Percentiles rank a stretch among this genome's conserved stretches.
Conservation (phyloP, 2,113 vertebrate species). For the Marmota flaviventris region DNA sequence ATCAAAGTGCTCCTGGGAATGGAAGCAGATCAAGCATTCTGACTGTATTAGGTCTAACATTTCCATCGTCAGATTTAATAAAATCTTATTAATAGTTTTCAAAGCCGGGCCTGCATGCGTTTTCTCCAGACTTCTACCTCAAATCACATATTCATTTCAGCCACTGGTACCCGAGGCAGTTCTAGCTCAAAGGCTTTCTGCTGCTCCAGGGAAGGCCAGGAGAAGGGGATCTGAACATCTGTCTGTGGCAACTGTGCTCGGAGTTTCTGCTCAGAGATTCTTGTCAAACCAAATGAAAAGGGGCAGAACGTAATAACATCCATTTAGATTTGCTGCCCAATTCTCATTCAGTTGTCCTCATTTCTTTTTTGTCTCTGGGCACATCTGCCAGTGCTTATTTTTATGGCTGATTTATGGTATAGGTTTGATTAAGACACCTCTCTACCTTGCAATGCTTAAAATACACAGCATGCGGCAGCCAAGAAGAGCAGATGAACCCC, state of each 20-base stretch:
- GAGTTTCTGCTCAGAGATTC: not conserved
- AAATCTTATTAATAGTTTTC: conserved; percentile 59
- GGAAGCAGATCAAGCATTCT: not conserved
- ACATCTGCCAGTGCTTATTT: conserved; percentile 70
- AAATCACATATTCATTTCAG: conserved; percentile 43
- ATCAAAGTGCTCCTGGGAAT: conserved; percentile 8
- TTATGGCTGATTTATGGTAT: conserved; percentile 67
- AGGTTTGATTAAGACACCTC: conserved; percentile 65
- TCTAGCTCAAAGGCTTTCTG: not conserved
- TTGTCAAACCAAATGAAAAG: conserved; percentile 60
- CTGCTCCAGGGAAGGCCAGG: not conserved
- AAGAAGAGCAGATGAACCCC: not conserved
- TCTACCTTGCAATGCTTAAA: conserved; percentile 38
- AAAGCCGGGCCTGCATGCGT: not conserved
- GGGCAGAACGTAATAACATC: conserved; percentile 25
- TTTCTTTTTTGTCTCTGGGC: conserved; percentile 37
- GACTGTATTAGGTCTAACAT: not conserved
- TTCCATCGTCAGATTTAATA: conserved; percentile 41
- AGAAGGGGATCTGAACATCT: conserved; percentile 3
- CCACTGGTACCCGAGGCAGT: not conserved
- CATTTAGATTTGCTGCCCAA: conserved; percentile 10
- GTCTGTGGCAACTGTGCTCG: not conserved
- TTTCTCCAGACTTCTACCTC: conserved; percentile 40
- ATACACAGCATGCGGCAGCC: not conserved
- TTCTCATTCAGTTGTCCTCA: conserved; percentile 65